A percentile compares a stretch with the other conserved stretches of the same genome.
These are phyloP conservation scores for Streblospio benedicti DNA, from an alignment of 1,140 invertebrate species.

Conservation along the genomic window DNA sequence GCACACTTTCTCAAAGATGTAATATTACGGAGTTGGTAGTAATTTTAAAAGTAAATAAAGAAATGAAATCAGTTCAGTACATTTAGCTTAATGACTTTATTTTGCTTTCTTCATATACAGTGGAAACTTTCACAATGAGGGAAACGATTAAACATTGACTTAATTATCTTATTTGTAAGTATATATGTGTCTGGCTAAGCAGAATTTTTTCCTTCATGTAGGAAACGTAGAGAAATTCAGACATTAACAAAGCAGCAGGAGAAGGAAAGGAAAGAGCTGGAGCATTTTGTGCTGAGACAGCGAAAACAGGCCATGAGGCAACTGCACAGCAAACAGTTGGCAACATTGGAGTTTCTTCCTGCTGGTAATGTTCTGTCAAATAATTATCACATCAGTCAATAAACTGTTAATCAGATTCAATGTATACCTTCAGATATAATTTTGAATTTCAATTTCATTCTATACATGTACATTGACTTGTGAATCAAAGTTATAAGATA, in stretches of 20 bases:
- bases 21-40: no score
- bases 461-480: background rate
- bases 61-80: background rate
- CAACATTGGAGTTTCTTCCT: conserved; percentile 38
- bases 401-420: background rate
- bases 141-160: background rate
- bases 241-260: conserved; percentile 23
- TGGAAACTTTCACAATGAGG: background rate
- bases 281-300: conserved; percentile 28
- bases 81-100: background rate
- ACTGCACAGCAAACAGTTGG: conserved; percentile 35
- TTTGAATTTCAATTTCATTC: background rate
- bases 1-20: no score
- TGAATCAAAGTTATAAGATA: background rate
- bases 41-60: background rate
- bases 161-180: background rate
- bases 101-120: background rate
- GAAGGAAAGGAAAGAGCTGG: conserved; percentile 25
- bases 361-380: conserved; percentile 26
- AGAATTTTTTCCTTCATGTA: background rate
- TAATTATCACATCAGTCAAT: background rate
- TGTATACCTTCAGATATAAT: background rate
- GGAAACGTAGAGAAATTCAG: background rate
- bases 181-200: background rate
- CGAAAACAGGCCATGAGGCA: conserved; percentile 35